A percentile compares a stretch with the other conserved stretches of the same genome.
Evolutionary conservation across 2,113 vertebrate species (phyloP).

Genomic region (Syngnathus typhle): DNA sequence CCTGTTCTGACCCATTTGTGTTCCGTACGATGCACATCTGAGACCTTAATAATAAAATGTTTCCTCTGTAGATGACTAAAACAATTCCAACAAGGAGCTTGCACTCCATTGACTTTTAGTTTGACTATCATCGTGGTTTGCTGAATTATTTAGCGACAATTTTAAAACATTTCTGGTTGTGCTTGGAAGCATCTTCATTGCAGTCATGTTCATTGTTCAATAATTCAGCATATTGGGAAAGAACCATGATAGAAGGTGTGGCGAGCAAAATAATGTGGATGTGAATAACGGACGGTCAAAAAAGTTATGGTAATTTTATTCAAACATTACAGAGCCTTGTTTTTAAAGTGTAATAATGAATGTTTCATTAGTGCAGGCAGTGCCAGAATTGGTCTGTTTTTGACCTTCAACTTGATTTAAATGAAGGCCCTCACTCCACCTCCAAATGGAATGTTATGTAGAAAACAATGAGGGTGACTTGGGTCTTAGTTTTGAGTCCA

Average conservation of each 20-base stretch:
- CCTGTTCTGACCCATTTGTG: conserved; percentile 20
- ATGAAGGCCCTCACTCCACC: neutral
- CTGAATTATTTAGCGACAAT: conserved; percentile 10
- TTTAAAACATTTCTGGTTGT: neutral
- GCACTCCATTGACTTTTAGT: neutral
- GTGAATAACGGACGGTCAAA: neutral
- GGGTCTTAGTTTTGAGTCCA: neutral
- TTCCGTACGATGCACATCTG: neutral
- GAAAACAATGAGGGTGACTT: too few relatives aligned
- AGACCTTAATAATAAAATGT: neutral
- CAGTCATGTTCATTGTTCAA: neutral
- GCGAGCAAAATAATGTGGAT: neutral
- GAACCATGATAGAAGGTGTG: neutral
- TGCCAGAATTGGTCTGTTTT: neutral
- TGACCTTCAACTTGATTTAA: neutral
- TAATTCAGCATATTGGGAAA: neutral
- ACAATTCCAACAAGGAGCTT: neutral
- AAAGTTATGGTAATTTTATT: neutral
- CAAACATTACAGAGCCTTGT: neutral
- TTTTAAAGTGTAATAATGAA: neutral
- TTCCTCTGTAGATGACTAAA: neutral
- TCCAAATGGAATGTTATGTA: too few relatives aligned
- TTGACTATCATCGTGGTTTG: neutral
- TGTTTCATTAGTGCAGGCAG: neutral
- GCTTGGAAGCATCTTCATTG: neutral